These are phyloP conservation scores for Aphidius gifuensis DNA, from an alignment of 1,140 invertebrate species.

Conservation along the genomic window DNA sequence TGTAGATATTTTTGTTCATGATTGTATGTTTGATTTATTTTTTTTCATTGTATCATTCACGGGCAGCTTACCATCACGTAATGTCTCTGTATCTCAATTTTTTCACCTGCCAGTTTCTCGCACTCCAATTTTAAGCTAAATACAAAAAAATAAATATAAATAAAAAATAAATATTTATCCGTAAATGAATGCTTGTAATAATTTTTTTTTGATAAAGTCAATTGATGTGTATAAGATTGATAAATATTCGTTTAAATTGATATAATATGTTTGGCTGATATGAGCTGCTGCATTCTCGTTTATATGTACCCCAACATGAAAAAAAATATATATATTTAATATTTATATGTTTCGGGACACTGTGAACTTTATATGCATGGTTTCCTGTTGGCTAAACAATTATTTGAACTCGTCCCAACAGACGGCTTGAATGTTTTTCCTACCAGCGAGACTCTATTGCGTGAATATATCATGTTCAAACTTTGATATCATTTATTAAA, in stretches of 20 bases:
- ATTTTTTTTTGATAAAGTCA: neutral
- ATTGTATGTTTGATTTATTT: neutral
- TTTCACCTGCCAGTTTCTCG: conserved; percentile 96
- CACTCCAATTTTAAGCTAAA: conserved; percentile 83
- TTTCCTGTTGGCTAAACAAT: conserved; percentile 51
- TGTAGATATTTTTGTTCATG: neutral
- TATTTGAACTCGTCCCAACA: conserved; percentile 38
- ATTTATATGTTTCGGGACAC: no score
- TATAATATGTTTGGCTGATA: conserved; percentile 24
- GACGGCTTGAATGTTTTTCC: conserved; percentile 31
- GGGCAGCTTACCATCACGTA: conserved; percentile 88
- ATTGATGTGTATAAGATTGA: no score
- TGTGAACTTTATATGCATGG: conserved; percentile 31
- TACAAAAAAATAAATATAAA: conserved; percentile 41
- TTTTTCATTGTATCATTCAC: conserved; percentile 24
- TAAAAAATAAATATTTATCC: conserved; percentile 11
- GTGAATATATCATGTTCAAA: no score
- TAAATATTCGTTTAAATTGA: neutral
- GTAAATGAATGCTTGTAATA: neutral
- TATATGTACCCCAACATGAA: no score
- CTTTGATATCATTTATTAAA: no score
- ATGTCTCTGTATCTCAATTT: conserved; percentile 97
- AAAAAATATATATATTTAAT: no score
- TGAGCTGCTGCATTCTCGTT: neutral
- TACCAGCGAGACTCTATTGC: conserved; percentile 2